Evolutionary conservation across 23 tunicate genomes (phyloP), one percentile per base, ranked within the genome.

Genomic region (Styela plicata): DNA sequence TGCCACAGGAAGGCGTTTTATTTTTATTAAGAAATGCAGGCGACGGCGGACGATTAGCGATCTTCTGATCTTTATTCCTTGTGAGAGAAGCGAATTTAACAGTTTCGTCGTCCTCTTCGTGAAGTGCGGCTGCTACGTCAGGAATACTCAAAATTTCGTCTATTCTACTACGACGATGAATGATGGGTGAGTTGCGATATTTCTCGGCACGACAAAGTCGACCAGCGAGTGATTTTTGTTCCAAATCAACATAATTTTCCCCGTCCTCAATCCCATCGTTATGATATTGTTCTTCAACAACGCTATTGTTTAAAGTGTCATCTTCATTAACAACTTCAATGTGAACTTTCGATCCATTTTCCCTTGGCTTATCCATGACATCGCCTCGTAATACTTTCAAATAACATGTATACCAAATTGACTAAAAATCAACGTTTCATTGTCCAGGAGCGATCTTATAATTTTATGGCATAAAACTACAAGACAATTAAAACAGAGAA

Each of bases 141-240:
- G 97, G 97, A 57, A 91, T 91, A 28, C 88, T 89, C 20, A 91
- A 83, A 23, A 91, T 86, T 71, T 91, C 74, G 3, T 86, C 97
- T 13, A 91, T 57, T 70, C 89, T 84, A 1, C 91, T 86, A 24
- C 87, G 69, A 25, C 97, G 70, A 27, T 86, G 89, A 16, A 91
- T 80, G 34, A 91, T 66, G 66, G 97, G 97, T n/a, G 97, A 91
- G 76, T 83, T 91, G 27, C 81, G 25, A 53, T 76, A 76, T 44
- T 76, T 53, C 20, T 28, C 34, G 13, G 81, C 0, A 7, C 81
- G 81, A 1, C 36, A 25, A 0, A 53, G 7, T 44, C 27, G 64
- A 21, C 44, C 65, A 7, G 33, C 27, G 17, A 76, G 66, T 17
- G 32, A 36, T 24, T 44, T 52, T 23, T 33, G 64, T 7, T 53